Conservation (phyloP, 2,113 vertebrate species). For the Percina caprodes region DNA sequence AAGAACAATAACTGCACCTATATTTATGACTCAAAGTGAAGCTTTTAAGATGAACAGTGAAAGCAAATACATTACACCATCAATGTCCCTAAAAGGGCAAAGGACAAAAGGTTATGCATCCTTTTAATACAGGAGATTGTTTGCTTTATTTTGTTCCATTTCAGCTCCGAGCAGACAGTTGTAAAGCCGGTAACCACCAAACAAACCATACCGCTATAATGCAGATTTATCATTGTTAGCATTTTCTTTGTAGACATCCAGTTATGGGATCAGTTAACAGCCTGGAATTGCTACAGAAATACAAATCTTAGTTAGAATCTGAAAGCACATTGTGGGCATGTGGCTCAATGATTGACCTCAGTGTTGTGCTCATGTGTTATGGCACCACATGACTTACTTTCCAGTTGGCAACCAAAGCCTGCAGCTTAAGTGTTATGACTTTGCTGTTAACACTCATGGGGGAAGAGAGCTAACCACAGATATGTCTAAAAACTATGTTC, state of each 20-base stretch:
- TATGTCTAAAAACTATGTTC: neutral
- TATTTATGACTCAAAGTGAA: conserved; percentile 36
- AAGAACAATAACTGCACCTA: conserved; percentile 39
- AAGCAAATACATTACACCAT: conserved; percentile 35
- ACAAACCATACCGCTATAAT: conserved; percentile 45
- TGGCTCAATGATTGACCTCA: conserved; percentile 19
- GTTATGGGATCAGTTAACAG: conserved; percentile 47
- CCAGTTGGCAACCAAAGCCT: neutral
- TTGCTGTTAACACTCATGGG: neutral
- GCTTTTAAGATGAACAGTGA: conserved; percentile 40
- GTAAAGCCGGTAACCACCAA: conserved; percentile 47
- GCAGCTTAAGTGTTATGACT: neutral
- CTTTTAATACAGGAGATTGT: conserved; percentile 39
- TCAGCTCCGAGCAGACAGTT: conserved; percentile 26
- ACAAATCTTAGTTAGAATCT: conserved; percentile 28
- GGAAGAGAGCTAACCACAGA: conserved; percentile 7
- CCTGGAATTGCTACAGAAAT: conserved; percentile 34
- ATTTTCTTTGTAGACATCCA: conserved; percentile 47
- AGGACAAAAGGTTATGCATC: conserved; percentile 50
- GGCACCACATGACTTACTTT: conserved; percentile 16
- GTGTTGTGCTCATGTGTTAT: neutral
- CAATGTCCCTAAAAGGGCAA: conserved; percentile 30
- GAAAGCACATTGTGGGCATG: conserved; percentile 36
- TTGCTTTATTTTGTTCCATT: conserved; percentile 51
- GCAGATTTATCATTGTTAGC: conserved; percentile 36